phyloP scores from a whole-genome alignment of 2,888 invertebrate species.

The Anodontia alba region DNA sequence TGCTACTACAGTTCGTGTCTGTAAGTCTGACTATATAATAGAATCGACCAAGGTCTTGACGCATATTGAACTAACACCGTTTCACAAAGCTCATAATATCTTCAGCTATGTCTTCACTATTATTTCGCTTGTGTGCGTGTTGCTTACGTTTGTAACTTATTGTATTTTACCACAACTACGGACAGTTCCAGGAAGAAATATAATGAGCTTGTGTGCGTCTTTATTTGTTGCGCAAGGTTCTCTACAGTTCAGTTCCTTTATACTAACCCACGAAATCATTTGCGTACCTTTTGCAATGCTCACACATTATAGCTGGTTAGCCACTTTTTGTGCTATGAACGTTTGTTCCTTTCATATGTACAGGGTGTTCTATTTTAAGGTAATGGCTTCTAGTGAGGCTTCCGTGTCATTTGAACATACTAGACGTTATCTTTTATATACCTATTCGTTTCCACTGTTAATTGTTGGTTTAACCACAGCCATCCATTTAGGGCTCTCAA shows the following conservation, averaged over 20 bases:
- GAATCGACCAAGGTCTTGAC: background rate
- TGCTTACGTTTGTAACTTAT: conserved; percentile 55
- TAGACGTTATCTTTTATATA: conserved; percentile 33
- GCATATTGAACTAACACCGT: background rate
- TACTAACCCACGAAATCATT: background rate
- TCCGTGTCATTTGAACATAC: background rate
- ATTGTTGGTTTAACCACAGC: conserved; percentile 34
- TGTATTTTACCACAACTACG: conserved; percentile 50
- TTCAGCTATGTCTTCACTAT: conserved; percentile 36
- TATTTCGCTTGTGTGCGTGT: conserved; percentile 47
- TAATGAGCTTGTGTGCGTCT: conserved; percentile 49
- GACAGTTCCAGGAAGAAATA: conserved; percentile 61
- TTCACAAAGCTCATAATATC: conserved; percentile 15
- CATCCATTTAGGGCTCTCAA: conserved; percentile 26
- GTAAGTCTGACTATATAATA: background rate
- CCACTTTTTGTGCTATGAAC: conserved; percentile 57
- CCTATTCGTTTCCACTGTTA: conserved; percentile 30
- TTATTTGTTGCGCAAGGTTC: conserved; percentile 51
- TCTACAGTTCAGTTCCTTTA: conserved; percentile 40
- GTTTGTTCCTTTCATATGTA: conserved; percentile 63
- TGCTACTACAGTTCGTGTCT: conserved; percentile 15
- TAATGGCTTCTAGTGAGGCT: background rate
- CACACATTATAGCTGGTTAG: conserved; percentile 57
- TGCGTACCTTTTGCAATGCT: conserved; percentile 44
- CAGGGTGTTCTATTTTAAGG: conserved; percentile 35